Conservation (phyloP, 2,113 vertebrate genomes). For the Artemisiospiza belli region DNA sequence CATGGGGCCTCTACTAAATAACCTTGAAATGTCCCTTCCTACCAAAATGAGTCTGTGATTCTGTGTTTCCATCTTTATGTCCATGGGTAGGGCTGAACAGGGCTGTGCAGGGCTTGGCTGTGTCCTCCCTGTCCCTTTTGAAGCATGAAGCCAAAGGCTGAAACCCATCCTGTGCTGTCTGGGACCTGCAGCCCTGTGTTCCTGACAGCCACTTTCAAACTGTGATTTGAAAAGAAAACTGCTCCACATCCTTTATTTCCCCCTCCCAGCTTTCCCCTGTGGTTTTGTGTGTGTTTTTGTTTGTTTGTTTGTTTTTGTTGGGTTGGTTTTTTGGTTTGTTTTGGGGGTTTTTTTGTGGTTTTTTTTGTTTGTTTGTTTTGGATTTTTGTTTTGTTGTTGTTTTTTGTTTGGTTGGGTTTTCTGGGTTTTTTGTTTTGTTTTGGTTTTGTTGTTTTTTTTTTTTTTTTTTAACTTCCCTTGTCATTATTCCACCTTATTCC, state of each 20-base stretch:
- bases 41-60: background rate
- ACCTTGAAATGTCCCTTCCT: background rate
- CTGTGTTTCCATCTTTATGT: background rate
- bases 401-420: too few relatives aligned
- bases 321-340: too few relatives aligned
- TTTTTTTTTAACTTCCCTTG: background rate
- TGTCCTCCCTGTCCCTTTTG: background rate
- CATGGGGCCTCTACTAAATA: background rate
- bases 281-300: rapidly evolving
- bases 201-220: background rate
- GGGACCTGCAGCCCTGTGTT: background rate
- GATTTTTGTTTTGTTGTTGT: too few relatives aligned
- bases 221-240: background rate
- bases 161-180: background rate
- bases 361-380: too few relatives aligned
- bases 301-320: too few relatives aligned
- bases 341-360: too few relatives aligned
- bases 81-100: background rate
- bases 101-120: background rate
- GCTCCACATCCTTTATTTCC: background rate
- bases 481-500: background rate
- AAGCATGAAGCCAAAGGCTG: background rate
- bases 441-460: too few relatives aligned
- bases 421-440: too few relatives aligned
- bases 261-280: background rate